These are phyloP conservation scores for Glaucidium brasilianum DNA, from an alignment of 2,113 vertebrate genomes.

Conservation along the genomic window DNA sequence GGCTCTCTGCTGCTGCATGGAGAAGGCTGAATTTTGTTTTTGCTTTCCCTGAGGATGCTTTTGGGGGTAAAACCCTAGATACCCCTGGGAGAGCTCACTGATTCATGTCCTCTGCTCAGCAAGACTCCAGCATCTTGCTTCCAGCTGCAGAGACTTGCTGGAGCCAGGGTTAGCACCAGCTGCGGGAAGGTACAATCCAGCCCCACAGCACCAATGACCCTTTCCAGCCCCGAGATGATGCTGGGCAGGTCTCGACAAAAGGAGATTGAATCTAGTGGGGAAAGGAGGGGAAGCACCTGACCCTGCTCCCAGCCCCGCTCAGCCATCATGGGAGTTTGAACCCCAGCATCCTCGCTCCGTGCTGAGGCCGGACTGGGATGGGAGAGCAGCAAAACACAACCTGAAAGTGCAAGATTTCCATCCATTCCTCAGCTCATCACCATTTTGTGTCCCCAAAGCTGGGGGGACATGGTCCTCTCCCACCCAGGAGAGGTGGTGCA, in stretches of 20 bases:
- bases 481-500: not conserved
- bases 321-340: too few relatives aligned
- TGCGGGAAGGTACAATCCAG: not conserved
- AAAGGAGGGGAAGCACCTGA: not conserved
- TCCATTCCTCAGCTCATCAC: not conserved
- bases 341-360: not conserved
- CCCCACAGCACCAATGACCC: not conserved
- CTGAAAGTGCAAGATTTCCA: not conserved
- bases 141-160: not conserved
- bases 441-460: not conserved
- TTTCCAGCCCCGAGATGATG: accelerated
- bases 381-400: not conserved
- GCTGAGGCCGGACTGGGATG: not conserved
- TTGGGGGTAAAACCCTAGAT: not conserved
- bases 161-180: accelerated
- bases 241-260: not conserved
- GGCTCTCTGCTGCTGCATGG: accelerated
- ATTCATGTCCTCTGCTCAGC: not conserved
- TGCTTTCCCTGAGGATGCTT: not conserved
- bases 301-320: not conserved
- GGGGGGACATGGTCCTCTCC: not conserved
- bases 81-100: not conserved
- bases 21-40: not conserved
- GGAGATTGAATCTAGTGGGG: accelerated
- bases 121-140: not conserved